A percentile compares a stretch with the other conserved stretches of the same genome.
Conservation (phyloP, 2,888 invertebrate genomes). For the Eilema sororculum region DNA sequence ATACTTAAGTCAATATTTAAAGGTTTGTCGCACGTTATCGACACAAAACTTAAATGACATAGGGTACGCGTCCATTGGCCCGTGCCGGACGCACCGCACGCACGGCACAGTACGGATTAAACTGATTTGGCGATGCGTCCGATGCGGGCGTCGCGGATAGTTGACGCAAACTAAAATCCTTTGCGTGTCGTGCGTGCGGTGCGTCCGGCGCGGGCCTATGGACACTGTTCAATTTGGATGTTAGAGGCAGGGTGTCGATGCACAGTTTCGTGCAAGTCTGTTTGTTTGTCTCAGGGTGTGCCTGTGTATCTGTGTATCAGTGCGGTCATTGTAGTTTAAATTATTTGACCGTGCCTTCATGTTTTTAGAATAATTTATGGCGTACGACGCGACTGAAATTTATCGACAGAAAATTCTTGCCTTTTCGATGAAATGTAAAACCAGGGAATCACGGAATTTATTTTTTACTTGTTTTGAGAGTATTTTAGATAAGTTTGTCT, state of each 20-base stretch:
- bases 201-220: no score
- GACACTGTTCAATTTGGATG: neutral
- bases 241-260: slow-evolving; percentile 1
- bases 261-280: neutral
- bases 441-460: slow-evolving; percentile 61
- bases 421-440: slow-evolving; percentile 44
- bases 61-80: no score
- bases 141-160: no score
- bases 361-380: neutral
- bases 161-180: no score
- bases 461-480: slow-evolving; percentile 63
- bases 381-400: slow-evolving; percentile 16
- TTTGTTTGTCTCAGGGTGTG: neutral
- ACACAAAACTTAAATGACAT: neutral
- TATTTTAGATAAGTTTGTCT: slow-evolving; percentile 67
- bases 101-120: no score
- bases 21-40: neutral
- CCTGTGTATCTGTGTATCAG: neutral
- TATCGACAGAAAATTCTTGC: slow-evolving; percentile 47
- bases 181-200: no score
- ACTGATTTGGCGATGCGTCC: no score
- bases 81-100: no score
- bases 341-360: neutral
- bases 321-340: neutral
- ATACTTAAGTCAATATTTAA: no score